Conservation (phyloP, 2,113 vertebrate species). For the Propithecus coquereli region DNA sequence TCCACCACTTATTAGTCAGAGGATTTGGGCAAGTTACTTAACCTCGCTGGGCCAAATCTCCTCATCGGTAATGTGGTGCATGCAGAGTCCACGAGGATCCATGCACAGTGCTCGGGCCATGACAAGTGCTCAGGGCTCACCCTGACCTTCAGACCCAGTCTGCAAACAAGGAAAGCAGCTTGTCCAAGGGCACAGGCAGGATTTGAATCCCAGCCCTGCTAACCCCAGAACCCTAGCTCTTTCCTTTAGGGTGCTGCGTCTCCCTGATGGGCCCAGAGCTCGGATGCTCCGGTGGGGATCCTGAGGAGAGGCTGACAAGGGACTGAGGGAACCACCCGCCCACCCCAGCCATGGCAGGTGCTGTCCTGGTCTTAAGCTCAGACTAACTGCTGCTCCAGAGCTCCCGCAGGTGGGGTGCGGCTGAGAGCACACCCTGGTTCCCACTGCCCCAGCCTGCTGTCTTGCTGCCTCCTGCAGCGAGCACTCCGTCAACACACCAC, state of each 20-base stretch:
- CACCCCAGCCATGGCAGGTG: neutral
- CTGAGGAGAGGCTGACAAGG: too few species aligned
- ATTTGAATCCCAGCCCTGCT: neutral
- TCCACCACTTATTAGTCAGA: neutral
- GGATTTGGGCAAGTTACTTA: neutral
- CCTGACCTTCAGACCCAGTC: neutral
- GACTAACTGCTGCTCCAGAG: neutral
- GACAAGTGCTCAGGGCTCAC: neutral
- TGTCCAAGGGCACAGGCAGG: neutral
- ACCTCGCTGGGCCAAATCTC: neutral
- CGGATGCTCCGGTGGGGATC: neutral
- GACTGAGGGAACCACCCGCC: neutral
- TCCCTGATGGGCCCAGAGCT: neutral
- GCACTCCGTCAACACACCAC: too few species aligned
- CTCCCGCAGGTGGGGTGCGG: fast-evolving
- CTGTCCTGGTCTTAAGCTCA: neutral
- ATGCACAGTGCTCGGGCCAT: fast-evolving
- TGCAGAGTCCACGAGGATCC: neutral
- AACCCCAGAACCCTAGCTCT: neutral
- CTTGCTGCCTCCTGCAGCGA: neutral
- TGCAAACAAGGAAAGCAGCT: neutral
- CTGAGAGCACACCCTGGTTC: neutral
- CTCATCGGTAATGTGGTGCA: fast-evolving
- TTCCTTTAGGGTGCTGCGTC: neutral
- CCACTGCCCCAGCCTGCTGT: neutral